Evolutionary conservation across 1,140 invertebrate genomes (phyloP), one percentile per base, ranked within the genome.

Genomic region (Drosophila asahinai): DNA sequence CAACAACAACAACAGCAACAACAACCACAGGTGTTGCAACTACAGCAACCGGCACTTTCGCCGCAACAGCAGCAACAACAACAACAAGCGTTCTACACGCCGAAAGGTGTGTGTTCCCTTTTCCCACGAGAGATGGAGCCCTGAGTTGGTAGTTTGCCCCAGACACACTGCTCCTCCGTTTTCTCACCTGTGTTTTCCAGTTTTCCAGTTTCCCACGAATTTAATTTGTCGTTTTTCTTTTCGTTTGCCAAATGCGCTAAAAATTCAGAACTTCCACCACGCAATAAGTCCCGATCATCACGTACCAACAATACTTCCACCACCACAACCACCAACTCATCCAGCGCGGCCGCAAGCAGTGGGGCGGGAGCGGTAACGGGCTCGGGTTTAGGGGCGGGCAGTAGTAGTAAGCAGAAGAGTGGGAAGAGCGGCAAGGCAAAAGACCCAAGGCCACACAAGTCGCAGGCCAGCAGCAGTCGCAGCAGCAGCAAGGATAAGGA

Each of bases 31-130:
- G 79, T 75, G 61, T 64, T 84, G 75, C 82, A 84, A 43, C 43
- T 68, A 8, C 63, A 38, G 65, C 80, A 68, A 58, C 54, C 54
- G 36, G 54, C 54, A 25, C 54, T 57, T 40, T 40, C 54, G 57
- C 81, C 77, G 55, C 73, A 82, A 72, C 82, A 82, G 75, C 82
- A 84, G 52, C 48, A 68, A 2, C 66, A 38, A 63, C 80, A 68
- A 54, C 74, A 83, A 51, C 79, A 81, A 75, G 86, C 91, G 92
- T 96, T 96, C 93, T 95, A 96, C 93, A 94, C 94, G 70, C 94
- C 95, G 54, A 96, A 96, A 96, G 95, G 95, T 96, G 94, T 92
- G 83, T 83, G 38, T 60, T 60, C 19, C 47, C 8, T 14, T 38
- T 33, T 14, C 15, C 68, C 49, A 49, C 45, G n/a, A 33, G 59